These are phyloP conservation scores for Syngnathus scovelli DNA, from an alignment of 2,113 vertebrate genomes.

Conservation along the genomic window DNA sequence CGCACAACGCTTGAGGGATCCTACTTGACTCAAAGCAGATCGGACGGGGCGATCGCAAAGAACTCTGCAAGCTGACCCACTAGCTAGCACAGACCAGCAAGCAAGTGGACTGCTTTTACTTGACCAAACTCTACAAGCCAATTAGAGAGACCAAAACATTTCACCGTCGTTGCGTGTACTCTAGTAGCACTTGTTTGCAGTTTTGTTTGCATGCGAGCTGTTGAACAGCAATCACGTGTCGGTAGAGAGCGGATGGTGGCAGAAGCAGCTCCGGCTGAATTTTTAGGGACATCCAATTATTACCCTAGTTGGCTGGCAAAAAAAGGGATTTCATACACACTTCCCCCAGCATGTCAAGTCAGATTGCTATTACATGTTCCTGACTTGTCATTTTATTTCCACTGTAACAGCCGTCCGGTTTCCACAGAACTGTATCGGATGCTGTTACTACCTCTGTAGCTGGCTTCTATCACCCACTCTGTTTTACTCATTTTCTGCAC, in stretches of 20 bases:
- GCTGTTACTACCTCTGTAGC: slow-evolving; percentile 8
- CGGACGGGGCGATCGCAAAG: slow-evolving; percentile 28
- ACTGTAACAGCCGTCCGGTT: background rate
- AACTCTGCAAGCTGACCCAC: slow-evolving; percentile 28
- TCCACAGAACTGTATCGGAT: slow-evolving; percentile 1
- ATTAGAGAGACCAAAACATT: slow-evolving; percentile 28
- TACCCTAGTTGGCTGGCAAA: background rate
- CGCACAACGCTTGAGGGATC: slow-evolving; percentile 22
- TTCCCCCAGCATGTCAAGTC: background rate
- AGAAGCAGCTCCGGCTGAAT: background rate
- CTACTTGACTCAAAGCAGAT: slow-evolving; percentile 42
- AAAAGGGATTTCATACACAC: background rate
- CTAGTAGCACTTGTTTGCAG: slow-evolving; percentile 6
- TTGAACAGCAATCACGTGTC: background rate
- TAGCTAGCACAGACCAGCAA: slow-evolving; percentile 19
- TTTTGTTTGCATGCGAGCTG: slow-evolving; percentile 37
- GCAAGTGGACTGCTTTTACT: slow-evolving; percentile 45
- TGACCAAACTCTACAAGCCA: slow-evolving; percentile 40
- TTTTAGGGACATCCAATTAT: background rate
- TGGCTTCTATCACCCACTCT: background rate
- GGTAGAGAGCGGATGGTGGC: background rate
- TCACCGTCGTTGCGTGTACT: slow-evolving; percentile 10
- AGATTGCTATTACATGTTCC: background rate
- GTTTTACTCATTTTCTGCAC: background rate
- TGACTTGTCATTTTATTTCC: background rate